A percentile compares a stretch with the other conserved stretches of the same genome.
Conservation (phyloP, 2,888 invertebrate species). For the Dioctria linearis region DNA sequence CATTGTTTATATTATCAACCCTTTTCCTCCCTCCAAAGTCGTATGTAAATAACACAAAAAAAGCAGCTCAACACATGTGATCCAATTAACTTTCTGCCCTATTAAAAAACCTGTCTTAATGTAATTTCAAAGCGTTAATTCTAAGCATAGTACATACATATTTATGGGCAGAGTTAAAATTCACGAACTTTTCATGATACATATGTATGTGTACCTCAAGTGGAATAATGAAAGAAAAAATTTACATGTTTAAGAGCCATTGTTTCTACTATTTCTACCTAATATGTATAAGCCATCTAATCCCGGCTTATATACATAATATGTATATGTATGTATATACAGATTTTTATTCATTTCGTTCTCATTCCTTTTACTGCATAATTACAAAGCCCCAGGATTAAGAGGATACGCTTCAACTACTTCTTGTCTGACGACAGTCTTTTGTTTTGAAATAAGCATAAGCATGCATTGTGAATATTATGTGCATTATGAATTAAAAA, state of each 20-base stretch:
- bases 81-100: too few species aligned
- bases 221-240: slow-evolving; percentile 19
- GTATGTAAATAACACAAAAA: too few species aligned
- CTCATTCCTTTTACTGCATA: slow-evolving; percentile 15
- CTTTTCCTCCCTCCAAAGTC: too few species aligned
- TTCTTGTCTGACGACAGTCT: slow-evolving; percentile 22
- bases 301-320: not conserved
- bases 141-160: too few species aligned
- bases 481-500: slow-evolving; percentile 11
- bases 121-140: too few species aligned
- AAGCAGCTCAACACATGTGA: too few species aligned
- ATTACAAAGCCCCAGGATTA: slow-evolving; percentile 8
- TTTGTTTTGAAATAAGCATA: slow-evolving; percentile 24
- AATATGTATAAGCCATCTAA: not conserved
- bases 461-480: not conserved
- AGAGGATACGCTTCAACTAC: slow-evolving; percentile 13
- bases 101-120: too few species aligned
- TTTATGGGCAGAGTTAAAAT: not conserved
- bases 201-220: not conserved
- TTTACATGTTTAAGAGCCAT: not conserved
- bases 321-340: not conserved
- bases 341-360: slow-evolving; percentile 12
- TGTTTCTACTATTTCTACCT: not conserved
- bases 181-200: slow-evolving; percentile 1
- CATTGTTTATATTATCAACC: too few species aligned